phyloP scores from a whole-genome alignment of 2,113 vertebrate species.

The Oceanites oceanicus region DNA sequence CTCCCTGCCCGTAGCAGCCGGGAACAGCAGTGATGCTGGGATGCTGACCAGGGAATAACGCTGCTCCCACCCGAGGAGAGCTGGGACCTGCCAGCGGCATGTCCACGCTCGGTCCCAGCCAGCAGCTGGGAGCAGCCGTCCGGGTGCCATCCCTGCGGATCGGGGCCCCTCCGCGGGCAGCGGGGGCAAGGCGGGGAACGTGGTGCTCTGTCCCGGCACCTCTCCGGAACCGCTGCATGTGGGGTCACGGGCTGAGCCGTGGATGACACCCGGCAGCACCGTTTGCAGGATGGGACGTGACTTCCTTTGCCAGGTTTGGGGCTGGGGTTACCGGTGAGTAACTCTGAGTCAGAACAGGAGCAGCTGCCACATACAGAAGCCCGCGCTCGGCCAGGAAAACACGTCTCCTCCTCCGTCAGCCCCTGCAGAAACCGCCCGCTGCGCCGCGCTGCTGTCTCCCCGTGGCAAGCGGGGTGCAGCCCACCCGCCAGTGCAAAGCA shows the following conservation, averaged over 20 bases:
- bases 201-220: background rate
- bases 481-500: background rate
- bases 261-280: background rate
- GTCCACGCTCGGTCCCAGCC: background rate
- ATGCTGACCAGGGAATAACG: background rate
- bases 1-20: rapidly evolving
- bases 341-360: background rate
- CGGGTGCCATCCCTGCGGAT: background rate
- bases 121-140: rapidly evolving
- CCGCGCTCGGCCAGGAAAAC: background rate
- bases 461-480: rapidly evolving
- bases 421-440: background rate
- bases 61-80: background rate
- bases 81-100: background rate
- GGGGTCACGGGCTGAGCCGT: background rate
- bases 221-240: rapidly evolving
- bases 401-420: background rate
- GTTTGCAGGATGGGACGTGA: background rate
- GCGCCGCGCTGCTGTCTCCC: rapidly evolving
- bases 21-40: background rate
- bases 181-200: rapidly evolving
- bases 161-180: background rate
- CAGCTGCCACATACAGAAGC: background rate
- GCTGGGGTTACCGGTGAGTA: background rate
- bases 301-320: background rate